Base-by-base conservation (phyloP, 2,888 invertebrate genomes). In the Drosophila mettleri region DNA sequence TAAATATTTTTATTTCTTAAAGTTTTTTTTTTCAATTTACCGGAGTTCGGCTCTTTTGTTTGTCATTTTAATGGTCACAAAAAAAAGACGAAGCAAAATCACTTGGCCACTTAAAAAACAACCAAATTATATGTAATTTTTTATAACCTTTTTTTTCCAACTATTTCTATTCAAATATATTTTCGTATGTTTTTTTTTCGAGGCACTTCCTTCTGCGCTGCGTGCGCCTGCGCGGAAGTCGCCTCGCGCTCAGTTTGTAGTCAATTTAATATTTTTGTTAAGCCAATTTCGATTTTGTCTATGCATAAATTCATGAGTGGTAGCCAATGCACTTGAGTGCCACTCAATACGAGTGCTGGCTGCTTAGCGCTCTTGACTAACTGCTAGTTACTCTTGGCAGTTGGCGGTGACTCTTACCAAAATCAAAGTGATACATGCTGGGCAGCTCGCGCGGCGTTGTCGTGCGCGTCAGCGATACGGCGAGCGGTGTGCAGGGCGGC, bases 341-440 rank as follows among this genome's bases (percentile, higher is more conserved):
- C 67, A 54, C 67, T 71, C 71, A 41, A 59, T 39, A 43, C 31
- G 38, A 52, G 34, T 34, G 49, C 27, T 31, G 22, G 33, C 59
- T 59, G 38, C 51, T 65, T 49, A 33, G 34, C 18, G 14, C 20
- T 12, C 27, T 55, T 34, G 59, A 55, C 52, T 38, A 48, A 27
- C 41, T 10, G 49, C 59, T 51, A 46, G 43, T 18, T 38, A 22
- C n/a, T 43, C 16, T 59, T 66, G 38, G 4, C 39, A 45, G 18
- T 49, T 52, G n/a, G 10, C 29, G 29, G n/a, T 22, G n/a, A 22
- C 10, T 49, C 86, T 87, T 68, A 86, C 86, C 82, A 38, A 89
- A 84, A 76, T 89, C 89, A 55, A 90, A 89, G 66, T 89, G 86
- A 71, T 90, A 89, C 89, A 89, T 89, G 38, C 86, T 88, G 49